Evolutionary conservation across 2,888 invertebrate genomes (phyloP), one percentile per base, ranked within the genome.

Genomic region (Ashinkailepas kermadecensis): DNA sequence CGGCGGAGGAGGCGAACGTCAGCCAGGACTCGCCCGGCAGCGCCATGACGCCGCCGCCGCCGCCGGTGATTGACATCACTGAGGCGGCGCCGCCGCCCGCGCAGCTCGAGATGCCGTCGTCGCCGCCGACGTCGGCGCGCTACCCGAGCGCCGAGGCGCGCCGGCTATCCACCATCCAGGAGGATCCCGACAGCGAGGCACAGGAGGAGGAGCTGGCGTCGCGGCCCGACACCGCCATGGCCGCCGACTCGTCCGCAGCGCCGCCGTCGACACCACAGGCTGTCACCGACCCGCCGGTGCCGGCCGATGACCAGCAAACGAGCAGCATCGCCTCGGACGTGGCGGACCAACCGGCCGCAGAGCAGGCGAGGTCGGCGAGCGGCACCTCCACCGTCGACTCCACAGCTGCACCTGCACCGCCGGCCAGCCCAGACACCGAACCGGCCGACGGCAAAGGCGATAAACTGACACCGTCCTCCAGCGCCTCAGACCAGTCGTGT

Each of bases 151-250:
- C 23, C 13, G 74, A 74, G 18, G 18, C 56, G 56, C 74, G 56
- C 54, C 54, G 54, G 0, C 74, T 74, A 0, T 74, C 74, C 56
- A 56, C 54, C 74, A 74, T 74, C 74, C 54, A 54, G 18, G 74
- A 74, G 74, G 74, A 74, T 21, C 74, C 74, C 10, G 74, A 74
- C 56, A 74, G 74, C n/a, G 74, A 74, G 74, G 74, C 54, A 56
- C 15, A 21, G 74, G 74, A 74, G 74, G 74, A 74, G 74, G 74
- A 56, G 54, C 39, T 39, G 39, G 39, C 39, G 4, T 39, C 39
- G 39, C 39, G 39, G 39, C 39, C 39, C 39, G 39, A 39, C 39
- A 39, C 39, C 39, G n/a, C n/a, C n/a, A n/a, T n/a, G n/a, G n/a
- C n/a, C n/a, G 39, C 39, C 39, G 39, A 39, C 39, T 39, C 39